phyloP scores from a whole-genome alignment of 2,888 invertebrate species.

The Caenorhabditis drosophilae region DNA sequence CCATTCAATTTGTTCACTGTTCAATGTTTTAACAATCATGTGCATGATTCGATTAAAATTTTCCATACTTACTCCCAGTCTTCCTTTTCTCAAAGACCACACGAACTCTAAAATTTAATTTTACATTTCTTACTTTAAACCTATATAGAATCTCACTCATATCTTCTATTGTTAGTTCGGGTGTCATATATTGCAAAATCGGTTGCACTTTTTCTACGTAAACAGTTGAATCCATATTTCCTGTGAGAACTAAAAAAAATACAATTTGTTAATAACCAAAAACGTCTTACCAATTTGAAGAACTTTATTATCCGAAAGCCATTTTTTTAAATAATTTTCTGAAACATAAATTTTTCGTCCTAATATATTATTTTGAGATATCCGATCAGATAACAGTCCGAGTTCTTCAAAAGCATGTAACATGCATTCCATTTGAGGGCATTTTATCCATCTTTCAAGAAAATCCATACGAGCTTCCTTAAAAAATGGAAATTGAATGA shows the following conservation, averaged over 20 bases:
- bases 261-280: not conserved
- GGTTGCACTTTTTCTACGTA: constrained; percentile 73
- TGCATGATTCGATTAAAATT: constrained; percentile 73
- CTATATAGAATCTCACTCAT: constrained; percentile 69
- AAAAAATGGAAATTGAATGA: too few relatives aligned
- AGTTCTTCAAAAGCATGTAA: constrained; percentile 32
- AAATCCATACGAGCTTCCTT: constrained; percentile 26
- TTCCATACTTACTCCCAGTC: constrained; percentile 72
- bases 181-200: constrained; percentile 73
- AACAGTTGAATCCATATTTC: constrained; percentile 72
- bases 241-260: constrained; percentile 40
- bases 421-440: constrained; percentile 36
- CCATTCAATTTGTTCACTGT: constrained; percentile 32
- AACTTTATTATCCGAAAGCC: constrained; percentile 38
- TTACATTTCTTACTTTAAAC: not conserved
- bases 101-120: constrained; percentile 51
- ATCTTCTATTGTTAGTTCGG: constrained; percentile 71
- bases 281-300: constrained; percentile 22
- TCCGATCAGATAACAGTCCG: constrained; percentile 23
- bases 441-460: constrained; percentile 32
- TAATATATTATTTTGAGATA: constrained; percentile 10
- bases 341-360: constrained; percentile 18
- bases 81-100: constrained; percentile 73
- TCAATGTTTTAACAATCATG: constrained; percentile 57
- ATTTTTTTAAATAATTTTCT: constrained; percentile 30